Percentiles rank a stretch among this genome's conserved stretches.
These are phyloP conservation scores for Ceyx margarethae DNA, from an alignment of 2,113 vertebrate genomes.

Conservation along the genomic window DNA sequence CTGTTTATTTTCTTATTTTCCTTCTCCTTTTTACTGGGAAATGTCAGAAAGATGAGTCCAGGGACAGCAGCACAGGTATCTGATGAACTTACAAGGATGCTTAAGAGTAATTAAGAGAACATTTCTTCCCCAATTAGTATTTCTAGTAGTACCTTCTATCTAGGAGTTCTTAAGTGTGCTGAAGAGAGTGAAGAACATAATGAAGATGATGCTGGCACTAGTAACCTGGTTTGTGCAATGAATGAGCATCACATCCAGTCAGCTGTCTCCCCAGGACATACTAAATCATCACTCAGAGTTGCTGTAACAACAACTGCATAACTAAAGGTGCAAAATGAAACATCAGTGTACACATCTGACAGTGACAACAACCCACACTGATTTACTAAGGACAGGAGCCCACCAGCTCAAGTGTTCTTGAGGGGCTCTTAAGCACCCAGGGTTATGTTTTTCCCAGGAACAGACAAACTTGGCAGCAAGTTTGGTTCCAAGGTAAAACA, in stretches of 20 bases:
- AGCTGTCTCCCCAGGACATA: background rate
- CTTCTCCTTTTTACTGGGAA: background rate
- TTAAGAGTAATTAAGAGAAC: background rate
- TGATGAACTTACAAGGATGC: background rate
- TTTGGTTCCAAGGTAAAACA: background rate
- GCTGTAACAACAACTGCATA: background rate
- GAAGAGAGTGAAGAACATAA: background rate
- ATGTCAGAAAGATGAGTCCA: background rate
- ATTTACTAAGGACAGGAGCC: background rate
- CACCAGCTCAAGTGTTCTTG: background rate
- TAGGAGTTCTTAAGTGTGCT: background rate
- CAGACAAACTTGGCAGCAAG: background rate
- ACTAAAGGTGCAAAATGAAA: background rate
- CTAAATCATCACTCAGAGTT: background rate
- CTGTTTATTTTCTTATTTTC: background rate
- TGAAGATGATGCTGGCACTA: background rate
- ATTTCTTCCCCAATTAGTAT: background rate
- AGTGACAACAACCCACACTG: background rate
- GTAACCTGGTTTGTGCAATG: background rate
- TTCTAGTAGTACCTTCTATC: background rate
- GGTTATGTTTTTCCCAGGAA: background rate
- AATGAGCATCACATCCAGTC: constrained; percentile 26
- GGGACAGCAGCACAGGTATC: background rate
- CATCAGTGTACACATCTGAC: background rate
- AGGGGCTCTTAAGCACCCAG: background rate